phyloP scores from a whole-genome alignment of 1,140 invertebrate genomes.

The Aphis gossypii region DNA sequence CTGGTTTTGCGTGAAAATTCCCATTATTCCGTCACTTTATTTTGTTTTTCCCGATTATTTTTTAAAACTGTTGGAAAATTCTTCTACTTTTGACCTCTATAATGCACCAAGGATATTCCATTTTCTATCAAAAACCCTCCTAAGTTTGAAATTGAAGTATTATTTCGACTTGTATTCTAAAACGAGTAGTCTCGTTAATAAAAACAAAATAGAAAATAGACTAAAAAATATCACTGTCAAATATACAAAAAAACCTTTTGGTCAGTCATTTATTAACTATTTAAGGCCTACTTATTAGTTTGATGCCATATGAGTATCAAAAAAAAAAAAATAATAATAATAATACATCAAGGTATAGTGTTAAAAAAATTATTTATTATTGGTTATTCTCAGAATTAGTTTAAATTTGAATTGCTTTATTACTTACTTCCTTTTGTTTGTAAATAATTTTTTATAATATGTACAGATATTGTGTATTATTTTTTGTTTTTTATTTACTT shows the following conservation, averaged over 20 bases:
- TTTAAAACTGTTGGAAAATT: too few relatives aligned
- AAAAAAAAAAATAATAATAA: too few relatives aligned
- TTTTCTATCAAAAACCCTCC: too few relatives aligned
- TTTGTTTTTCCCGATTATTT: too few relatives aligned
- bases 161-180: neutral
- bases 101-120: too few relatives aligned
- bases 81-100: too few relatives aligned
- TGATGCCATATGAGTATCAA: too few relatives aligned
- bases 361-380: neutral
- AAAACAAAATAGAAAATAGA: neutral
- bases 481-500: neutral
- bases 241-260: neutral
- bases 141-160: neutral
- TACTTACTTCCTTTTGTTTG: neutral
- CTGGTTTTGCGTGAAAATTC: too few relatives aligned
- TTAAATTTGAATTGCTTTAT: neutral
- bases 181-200: neutral
- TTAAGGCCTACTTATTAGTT: neutral
- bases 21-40: too few relatives aligned
- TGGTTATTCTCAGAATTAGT: neutral
- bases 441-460: neutral
- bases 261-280: neutral
- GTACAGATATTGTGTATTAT: neutral
- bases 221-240: neutral
- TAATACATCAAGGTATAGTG: too few relatives aligned